phyloP scores from a whole-genome alignment of 2,797 vertebrate genomes.

The Lates japonicus region DNA sequence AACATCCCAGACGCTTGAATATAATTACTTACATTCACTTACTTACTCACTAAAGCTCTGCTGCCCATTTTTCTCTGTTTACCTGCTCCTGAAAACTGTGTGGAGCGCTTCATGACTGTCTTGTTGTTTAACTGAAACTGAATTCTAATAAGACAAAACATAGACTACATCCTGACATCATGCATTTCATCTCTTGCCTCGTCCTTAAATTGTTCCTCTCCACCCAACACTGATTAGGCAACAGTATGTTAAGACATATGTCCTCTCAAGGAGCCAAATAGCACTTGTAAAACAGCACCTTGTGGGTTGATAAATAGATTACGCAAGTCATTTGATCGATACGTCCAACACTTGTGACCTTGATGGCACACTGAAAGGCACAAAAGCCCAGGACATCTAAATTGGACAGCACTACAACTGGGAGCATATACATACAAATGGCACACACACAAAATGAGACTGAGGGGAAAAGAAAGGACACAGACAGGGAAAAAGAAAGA shows the following conservation, averaged over 20 bases:
- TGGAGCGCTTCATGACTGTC: neutral
- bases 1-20: neutral
- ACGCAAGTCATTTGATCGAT: conserved; percentile 37
- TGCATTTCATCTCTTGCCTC: neutral
- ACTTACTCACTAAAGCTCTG: neutral
- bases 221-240: conserved; percentile 9
- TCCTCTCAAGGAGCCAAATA: conserved; percentile 14
- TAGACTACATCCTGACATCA: conserved; percentile 2
- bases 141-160: neutral
- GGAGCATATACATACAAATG: conserved; percentile 7
- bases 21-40: neutral
- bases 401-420: neutral
- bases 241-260: conserved; percentile 2
- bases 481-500: neutral
- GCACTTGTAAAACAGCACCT: conserved; percentile 21
- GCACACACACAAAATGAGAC: neutral
- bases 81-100: neutral
- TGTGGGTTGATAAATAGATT: conserved; percentile 27
- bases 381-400: conserved; percentile 21
- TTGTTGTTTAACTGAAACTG: neutral
- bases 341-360: conserved; percentile 12
- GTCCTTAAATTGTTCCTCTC: neutral
- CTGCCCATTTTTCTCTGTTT: neutral
- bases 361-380: conserved; percentile 26
- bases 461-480: neutral